Evolutionary conservation across 2,797 vertebrate species (phyloP).

Genomic region (Acanthiza pusilla): DNA sequence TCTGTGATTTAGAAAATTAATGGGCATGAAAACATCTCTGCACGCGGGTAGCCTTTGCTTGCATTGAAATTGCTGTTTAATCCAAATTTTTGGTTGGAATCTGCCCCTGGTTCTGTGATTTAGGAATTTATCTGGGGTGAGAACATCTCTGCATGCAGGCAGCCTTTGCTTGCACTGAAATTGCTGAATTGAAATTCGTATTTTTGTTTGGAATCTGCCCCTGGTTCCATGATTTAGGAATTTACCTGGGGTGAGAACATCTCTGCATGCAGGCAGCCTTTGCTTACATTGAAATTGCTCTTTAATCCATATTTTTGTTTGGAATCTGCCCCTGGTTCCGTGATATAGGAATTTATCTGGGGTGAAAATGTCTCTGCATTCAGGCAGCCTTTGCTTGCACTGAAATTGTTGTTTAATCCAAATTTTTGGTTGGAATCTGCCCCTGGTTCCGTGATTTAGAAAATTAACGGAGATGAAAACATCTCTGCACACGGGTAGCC

Average conservation of each 20-base stretch:
- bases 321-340: conserved; percentile 21
- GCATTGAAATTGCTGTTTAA: not conserved
- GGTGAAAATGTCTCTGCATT: no score
- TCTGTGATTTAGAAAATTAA: not conserved
- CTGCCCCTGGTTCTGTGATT: not conserved
- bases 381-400: no score
- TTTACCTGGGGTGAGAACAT: not conserved
- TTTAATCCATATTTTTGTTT: not conserved
- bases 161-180: not conserved
- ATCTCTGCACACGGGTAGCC: no score
- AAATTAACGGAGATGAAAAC: no score
- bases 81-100: not conserved
- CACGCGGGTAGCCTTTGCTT: not conserved
- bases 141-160: not conserved
- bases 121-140: not conserved
- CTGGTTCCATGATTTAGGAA: not conserved
- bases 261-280: not conserved
- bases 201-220: not conserved
- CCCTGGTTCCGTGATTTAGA: no score
- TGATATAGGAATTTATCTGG: no score
- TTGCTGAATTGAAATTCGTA: no score
- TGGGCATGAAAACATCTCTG: not conserved
- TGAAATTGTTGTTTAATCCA: no score
- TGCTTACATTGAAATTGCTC: not conserved
- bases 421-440: no score